Evolutionary conservation across 2,113 vertebrate genomes (phyloP).

Genomic region (Benitochromis conjunctus): DNA sequence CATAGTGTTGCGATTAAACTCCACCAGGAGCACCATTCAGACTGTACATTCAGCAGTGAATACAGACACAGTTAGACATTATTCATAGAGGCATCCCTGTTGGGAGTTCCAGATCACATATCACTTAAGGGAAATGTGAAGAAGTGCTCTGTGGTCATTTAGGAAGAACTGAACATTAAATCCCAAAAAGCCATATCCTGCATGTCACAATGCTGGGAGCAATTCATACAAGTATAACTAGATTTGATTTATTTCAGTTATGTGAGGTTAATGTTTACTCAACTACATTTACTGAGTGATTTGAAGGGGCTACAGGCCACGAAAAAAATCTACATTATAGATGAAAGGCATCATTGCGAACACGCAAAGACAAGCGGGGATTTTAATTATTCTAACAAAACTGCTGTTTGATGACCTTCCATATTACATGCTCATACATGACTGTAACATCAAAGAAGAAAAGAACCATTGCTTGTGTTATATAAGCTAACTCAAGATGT

Average conservation of each 20-base stretch:
- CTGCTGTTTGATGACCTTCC: neutral
- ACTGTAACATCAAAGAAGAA: neutral
- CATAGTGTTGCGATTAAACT: neutral
- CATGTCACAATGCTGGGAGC: neutral
- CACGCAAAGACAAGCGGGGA: neutral
- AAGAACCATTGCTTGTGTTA: neutral
- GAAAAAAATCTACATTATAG: neutral
- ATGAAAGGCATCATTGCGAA: neutral
- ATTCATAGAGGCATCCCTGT: neutral
- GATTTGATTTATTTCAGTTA: neutral
- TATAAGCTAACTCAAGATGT: neutral
- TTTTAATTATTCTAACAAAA: neutral
- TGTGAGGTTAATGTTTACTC: neutral
- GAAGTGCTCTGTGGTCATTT: neutral
- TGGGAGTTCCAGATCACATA: neutral
- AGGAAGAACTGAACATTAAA: neutral
- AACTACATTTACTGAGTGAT: accelerated
- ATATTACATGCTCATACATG: neutral
- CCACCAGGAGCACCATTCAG: neutral
- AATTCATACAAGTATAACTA: neutral
- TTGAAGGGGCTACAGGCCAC: neutral
- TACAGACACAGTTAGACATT: neutral
- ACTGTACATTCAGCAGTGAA: neutral
- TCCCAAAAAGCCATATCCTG: neutral
- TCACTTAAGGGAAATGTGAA: neutral